These are phyloP conservation scores for Drosophila parthenogenetica DNA, from an alignment of 2,888 invertebrate species.

Conservation along the genomic window DNA sequence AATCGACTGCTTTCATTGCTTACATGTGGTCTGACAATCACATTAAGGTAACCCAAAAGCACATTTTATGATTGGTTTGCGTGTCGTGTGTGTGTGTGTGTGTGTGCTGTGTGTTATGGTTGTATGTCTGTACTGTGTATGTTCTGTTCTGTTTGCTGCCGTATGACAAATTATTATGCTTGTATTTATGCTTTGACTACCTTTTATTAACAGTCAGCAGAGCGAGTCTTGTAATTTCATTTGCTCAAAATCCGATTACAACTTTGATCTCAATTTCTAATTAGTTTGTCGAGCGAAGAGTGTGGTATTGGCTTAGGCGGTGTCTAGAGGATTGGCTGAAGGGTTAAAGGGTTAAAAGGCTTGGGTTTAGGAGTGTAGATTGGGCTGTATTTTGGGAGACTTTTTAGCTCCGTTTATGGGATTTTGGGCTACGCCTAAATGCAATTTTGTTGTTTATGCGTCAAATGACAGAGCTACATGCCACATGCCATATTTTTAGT, in stretches of 20 bases:
- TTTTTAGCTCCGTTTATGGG: slow-evolving; percentile 21
- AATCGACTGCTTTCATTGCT: slow-evolving; percentile 59
- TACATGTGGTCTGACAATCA: slow-evolving; percentile 65
- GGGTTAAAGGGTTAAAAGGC: no score
- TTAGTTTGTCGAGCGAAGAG: slow-evolving; percentile 16
- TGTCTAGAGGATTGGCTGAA: not conserved
- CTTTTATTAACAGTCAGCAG: slow-evolving; percentile 22
- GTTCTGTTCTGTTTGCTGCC: not conserved
- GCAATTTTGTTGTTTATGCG: slow-evolving; percentile 55
- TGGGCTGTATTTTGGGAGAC: not conserved
- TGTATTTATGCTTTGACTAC: slow-evolving; percentile 19
- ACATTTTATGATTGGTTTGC: slow-evolving; percentile 77
- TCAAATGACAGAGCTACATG: slow-evolving; percentile 38
- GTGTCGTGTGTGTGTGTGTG: slow-evolving; percentile 37
- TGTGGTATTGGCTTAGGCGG: no score
- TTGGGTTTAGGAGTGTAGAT: not conserved
- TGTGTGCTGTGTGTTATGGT: slow-evolving; percentile 6
- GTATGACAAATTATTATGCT: slow-evolving; percentile 31
- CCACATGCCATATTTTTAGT: slow-evolving; percentile 19
- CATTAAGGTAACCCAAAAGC: slow-evolving; percentile 74
- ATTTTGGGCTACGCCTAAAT: slow-evolving; percentile 32
- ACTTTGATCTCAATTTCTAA: slow-evolving; percentile 34
- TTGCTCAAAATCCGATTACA: slow-evolving; percentile 24
- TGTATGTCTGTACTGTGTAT: slow-evolving; percentile 54
- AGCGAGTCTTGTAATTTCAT: slow-evolving; percentile 22